Evolutionary conservation across 2,888 invertebrate genomes (phyloP), one percentile per base, ranked within the genome.

Genomic region (Leptura quadrifasciata): DNA sequence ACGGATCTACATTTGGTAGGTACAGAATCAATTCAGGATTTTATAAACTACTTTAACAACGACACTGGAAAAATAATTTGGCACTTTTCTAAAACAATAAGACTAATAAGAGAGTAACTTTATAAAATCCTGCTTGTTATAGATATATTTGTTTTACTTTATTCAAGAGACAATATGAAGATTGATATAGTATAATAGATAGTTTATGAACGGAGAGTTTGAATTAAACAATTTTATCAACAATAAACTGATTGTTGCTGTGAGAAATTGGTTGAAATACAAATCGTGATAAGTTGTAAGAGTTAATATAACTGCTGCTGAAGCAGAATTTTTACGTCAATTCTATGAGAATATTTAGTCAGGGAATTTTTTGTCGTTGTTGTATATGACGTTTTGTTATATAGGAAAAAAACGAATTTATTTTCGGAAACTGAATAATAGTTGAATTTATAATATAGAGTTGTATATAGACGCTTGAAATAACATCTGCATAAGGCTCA

Each of bases 271-370:
- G 71, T 76, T 74, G 72, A 74, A 70, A 72, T 20, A 74, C 47
- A 63, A 79, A 74, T 72, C 67, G 67, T 67, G 73, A 73, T 65
- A 73, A 67, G 57, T 64, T 72, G 17, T 63, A 72, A 64, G 57
- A 55, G 64, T 57, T 73, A 31, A 35, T 60, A 47, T 68, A 72
- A 64, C 76, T 75, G 76, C 68, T 73, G 20, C 1, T 35, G 20
- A 69, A 69, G 83, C 79, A 79, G 78, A 79, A 78, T 76, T 84
- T 84, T 82, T 80, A 84, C 81, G 86, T 86, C 86, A 86, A 86
- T 86, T 86, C 84, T 75, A 80, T 72, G 81, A 80, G 80, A 80
- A 84, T 82, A 80, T 81, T 84, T 83, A 84, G 82, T 85, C 84
- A 84, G 84, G 83, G 84, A 84, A 80, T 82, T 80, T 83, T 84